Base-by-base conservation (phyloP, 1,140 invertebrate genomes). In the Cephus cinctus region DNA sequence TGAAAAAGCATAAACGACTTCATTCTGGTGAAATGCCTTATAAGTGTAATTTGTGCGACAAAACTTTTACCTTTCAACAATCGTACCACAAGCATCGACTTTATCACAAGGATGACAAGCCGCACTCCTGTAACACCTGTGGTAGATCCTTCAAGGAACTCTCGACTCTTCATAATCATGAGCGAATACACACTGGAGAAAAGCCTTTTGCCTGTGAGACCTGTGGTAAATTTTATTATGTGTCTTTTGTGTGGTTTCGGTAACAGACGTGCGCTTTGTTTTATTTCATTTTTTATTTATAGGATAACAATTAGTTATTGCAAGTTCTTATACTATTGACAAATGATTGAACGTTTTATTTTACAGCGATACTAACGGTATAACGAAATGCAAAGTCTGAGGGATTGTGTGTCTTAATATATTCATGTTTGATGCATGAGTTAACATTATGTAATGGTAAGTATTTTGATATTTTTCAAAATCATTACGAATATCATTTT, bases 201-300 rank as follows among this genome's bases (percentile, higher is more conserved):
- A 92, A 94, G 68, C 93, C 92, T 9, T 95, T 93, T 65, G 86
- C 86, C 32, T 96, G 93, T 69, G 90, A 92, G 78, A 87, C 88
- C 47, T 96, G 93, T 73, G 90, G 89, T 92, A 78, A 72, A 71
- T 75, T 50, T 19, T 25, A 42, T 52, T 39, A 5, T 16, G n/a
- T 50, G 32, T 49, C 27, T 43, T 43, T 39, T 39, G 27, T n/a
- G 36, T 39, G 8, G 35, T 45, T 31, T 44, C 27, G 22, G 22
- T 47, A 16, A 30, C 6, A 18, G 16, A 14, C 23, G 23, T 19
- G 53, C 47, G 47, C 49, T 56, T 57, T 53, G 46, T 56, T 54
- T 35, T 50, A n/a, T 52, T 67, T 49, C 59, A 56, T 47, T 54
- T 54, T 54, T 58, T 49, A 64, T 43, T 59, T 61, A 62, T 44